Conservation (phyloP, 2,888 invertebrate species). For the Cyclophora punctaria region DNA sequence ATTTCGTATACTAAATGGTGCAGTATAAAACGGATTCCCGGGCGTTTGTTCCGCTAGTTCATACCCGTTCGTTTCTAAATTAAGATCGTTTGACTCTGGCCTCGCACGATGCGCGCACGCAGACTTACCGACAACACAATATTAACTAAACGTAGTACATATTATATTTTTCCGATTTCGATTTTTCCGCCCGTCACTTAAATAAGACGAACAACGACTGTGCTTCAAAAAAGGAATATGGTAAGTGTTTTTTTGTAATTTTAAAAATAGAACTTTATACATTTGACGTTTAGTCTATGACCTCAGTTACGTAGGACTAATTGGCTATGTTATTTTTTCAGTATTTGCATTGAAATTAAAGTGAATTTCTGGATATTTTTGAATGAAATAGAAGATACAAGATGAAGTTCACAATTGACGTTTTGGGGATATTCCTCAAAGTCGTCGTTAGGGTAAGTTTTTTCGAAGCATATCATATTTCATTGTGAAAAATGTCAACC, state of each 20-base stretch:
- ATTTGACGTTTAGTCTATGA: too few relatives aligned
- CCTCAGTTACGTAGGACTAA: constrained; percentile 16
- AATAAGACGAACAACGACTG: constrained; percentile 4
- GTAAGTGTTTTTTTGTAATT: constrained; percentile 19
- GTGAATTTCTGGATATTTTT: constrained; percentile 38
- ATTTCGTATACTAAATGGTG: constrained; percentile 18
- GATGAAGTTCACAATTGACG: constrained; percentile 71
- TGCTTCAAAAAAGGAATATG: constrained; percentile 19
- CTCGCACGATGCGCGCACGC: constrained; percentile 63
- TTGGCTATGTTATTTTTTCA: constrained; percentile 42
- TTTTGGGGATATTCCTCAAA: constrained; percentile 69
- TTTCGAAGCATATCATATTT: neutral
- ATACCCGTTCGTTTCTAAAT: constrained; percentile 61
- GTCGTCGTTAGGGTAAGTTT: constrained; percentile 66
- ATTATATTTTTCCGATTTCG: constrained; percentile 66
- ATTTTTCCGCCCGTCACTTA: constrained; percentile 42
- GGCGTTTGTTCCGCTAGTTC: constrained; percentile 49
- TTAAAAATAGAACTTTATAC: constrained; percentile 5
- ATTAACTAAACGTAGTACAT: constrained; percentile 68
- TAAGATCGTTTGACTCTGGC: constrained; percentile 61
- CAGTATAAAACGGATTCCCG: constrained; percentile 54
- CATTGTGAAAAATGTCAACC: neutral
- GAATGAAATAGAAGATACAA: constrained; percentile 26
- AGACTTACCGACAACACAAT: constrained; percentile 46
- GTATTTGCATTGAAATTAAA: constrained; percentile 52